These are phyloP conservation scores for Epizoanthus fatuus DNA, from an alignment of 92 coral and sea anemone species.

Conservation along the genomic window DNA sequence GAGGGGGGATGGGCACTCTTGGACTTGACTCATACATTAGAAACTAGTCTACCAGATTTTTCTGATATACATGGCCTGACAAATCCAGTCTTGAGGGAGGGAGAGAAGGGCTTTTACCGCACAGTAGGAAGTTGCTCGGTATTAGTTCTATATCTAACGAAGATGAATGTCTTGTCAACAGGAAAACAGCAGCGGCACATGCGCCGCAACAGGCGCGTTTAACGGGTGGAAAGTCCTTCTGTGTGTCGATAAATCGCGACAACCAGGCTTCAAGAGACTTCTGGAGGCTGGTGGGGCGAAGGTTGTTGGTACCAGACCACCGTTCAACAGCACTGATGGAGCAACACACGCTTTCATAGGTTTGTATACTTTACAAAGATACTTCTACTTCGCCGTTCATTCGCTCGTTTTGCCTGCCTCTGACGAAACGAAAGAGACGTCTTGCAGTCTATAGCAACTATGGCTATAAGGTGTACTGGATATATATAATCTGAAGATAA, in stretches of 20 bases:
- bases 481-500: too few relatives aligned
- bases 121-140: too few relatives aligned
- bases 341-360: slow-evolving; percentile 94
- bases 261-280: slow-evolving; percentile 87
- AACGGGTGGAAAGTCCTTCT: slow-evolving; percentile 92
- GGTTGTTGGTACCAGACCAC: slow-evolving; percentile 83
- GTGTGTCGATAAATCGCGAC: slow-evolving; percentile 88
- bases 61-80: too few relatives aligned
- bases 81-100: too few relatives aligned
- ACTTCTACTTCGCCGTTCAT: not conserved
- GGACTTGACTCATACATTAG: too few relatives aligned
- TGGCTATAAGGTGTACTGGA: too few relatives aligned
- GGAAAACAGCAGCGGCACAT: slow-evolving; percentile 4
- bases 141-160: not conserved
- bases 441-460: too few relatives aligned
- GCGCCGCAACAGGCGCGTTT: slow-evolving; percentile 78
- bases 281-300: slow-evolving; percentile 97
- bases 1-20: too few relatives aligned
- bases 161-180: not conserved
- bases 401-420: not conserved
- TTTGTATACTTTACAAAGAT: slow-evolving; percentile 46
- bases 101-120: too few relatives aligned
- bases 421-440: too few relatives aligned
- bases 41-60: too few relatives aligned
- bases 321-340: slow-evolving; percentile 75